Base-by-base conservation (phyloP, 2,113 vertebrate species). In the Sinocyclocheilus anophthalmus region DNA sequence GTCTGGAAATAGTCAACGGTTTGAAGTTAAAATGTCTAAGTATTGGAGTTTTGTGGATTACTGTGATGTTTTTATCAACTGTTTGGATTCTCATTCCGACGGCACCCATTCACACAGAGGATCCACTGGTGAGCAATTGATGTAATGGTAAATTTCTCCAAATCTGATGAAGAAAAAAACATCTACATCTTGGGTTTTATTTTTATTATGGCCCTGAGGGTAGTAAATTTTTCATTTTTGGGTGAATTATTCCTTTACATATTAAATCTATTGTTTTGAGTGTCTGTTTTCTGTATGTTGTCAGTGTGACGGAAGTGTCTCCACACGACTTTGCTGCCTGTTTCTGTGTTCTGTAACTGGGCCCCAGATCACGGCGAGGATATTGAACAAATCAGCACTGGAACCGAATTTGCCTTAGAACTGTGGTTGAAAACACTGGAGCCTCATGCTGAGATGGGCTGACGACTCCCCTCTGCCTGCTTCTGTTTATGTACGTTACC, bases 361-460 rank as follows among this genome's bases (percentile, higher is more conserved):
- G 95, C 92, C 0, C 95, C 95, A 0, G 4, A 84, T 16, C 45
- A 75, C 0, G 93, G 93, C 0, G 92, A 94, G 0, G 92, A 93
- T 0, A 20, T 89, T 81, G 95, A 97, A 67, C 93, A 94, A 3
- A 93, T 98, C 93, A 96, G 96, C 92, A 93, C 94, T 0, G 96
- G 96, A 26, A 97, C 96, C 82, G 96, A 94, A 90, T 97, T 93
- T 0, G 96, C 96, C 30, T 93, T 97, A 13, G 37, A 89, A 67
- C 93, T 94, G 69, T 97, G 96, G 96, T 92, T 97, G 61, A 91
- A 88, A 63, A 88, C 84, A 5, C 63, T 73, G 9, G 57, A 67
- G 77, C 24, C 73, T n/a, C 57, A 80, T 12, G 45, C 48, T 85
- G 82, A 85, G 26, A 76, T 77, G 67, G 7, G 18, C 18, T 87